Evolutionary conservation across 2,113 vertebrate genomes (phyloP), one percentile per base, ranked within the genome.

Genomic region (Nematolebias whitei): DNA sequence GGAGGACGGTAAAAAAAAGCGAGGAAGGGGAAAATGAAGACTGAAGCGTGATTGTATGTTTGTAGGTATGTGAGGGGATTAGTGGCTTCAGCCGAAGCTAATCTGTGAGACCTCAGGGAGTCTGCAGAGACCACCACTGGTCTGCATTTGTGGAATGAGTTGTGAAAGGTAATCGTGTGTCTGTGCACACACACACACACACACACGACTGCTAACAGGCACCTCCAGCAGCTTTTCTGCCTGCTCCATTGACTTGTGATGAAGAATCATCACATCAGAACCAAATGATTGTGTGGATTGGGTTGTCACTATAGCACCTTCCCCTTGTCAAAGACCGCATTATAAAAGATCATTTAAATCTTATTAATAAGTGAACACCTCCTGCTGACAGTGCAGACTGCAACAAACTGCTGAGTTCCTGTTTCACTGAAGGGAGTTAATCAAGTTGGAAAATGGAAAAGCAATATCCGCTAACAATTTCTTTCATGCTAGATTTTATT

Each of bases 71-170:
- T 85, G 82, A 73, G n/a, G 57, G 79, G 80, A 88, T 91, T 91
- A 87, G 80, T 81, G 81, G 71, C 73, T 88, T 78, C 80, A 68
- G 80, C 76, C 77, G 51, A 56, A 56, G 77, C 81, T 89, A 89
- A 92, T 89, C 88, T 90, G 74, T 19, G 45, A 67, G 68, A 82
- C 88, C 89, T 86, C 76, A 15, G 79, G 85, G 85, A 87, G 82
- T 90, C 89, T 86, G 77, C 74, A 74, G 64, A 63, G 56, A 61
- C 69, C 74, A 78, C 81, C 63, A 57, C 50, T 85, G 63, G 71
- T 63, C 68, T 76, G 63, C 72, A 70, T 66, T 73, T 74, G 64
- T 53, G 62, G 63, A 84, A 82, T 76, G 80, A 74, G 55, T 80
- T 78, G 72, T 71, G 41, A 70, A 60, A 53, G 39, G 54, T 26